Evolutionary conservation across 1,140 invertebrate genomes (phyloP), one percentile per base, ranked within the genome.

Genomic region (Acromyrmex heyeri): DNA sequence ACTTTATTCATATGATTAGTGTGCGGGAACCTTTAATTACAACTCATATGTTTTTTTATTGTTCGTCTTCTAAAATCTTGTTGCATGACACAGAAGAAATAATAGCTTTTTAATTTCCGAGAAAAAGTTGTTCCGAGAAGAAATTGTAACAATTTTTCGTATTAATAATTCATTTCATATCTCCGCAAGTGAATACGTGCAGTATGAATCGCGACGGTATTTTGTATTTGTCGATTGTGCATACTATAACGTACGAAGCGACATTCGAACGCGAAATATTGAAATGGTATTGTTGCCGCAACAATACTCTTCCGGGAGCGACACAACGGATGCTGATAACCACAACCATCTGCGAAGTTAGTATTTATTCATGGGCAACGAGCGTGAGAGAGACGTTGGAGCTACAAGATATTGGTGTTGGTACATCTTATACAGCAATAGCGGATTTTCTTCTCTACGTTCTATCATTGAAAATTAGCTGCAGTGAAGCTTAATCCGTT

Each of bases 251-350:
- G n/a, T 18, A 24, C 38, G 38, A 73, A 24, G 38, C 69, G 79
- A 83, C 72, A 83, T 83, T 44, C 67, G 44, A 73, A 83, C 24
- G 24, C n/a, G 64, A 85, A 89, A 87, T 76, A 81, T 50, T 53
- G 65, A 78, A 89, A 83, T 53, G 34, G 67, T 79, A 89, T 90
- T 90, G 88, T 87, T 62, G 8, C 61, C 34, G 30, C 62, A 79
- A 90, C 86, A 89, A 89, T 87, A 73, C 72, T 21, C 61, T 82
- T 50, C 48, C 50, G 44, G 57, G 61, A 61, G 27, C 27, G 87
- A 76, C 57, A 30, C 53, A 72, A 61, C 78, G 61, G 72, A 70
- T 61, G 48, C 57, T 48, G 73, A 88, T 90, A 91, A 88, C 70
- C 24, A 72, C 65, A 34, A 78, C 53, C 48, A 50, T 30, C 64